Evolutionary conservation across 1,140 invertebrate species (phyloP), one percentile per base, ranked within the genome.

Genomic region (Bursaphelenchus mucronatus): DNA sequence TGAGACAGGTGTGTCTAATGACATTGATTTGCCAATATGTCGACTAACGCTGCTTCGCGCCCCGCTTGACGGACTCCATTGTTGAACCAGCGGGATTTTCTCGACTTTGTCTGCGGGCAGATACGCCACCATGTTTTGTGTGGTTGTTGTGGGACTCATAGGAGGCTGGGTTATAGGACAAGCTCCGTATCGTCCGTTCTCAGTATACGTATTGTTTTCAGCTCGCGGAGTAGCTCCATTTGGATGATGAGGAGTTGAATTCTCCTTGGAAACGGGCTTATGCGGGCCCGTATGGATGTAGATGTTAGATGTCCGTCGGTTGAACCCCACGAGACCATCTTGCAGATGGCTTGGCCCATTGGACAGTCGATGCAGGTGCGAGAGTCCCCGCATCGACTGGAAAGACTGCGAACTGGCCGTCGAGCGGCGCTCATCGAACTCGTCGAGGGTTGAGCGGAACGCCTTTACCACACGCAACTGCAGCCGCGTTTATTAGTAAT

Each of bases 391-490:
- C 70, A 80, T 80, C 13, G 79, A 81, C 30, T 80, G 78, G n/a
- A 69, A 58, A 8, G 79, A 81, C 63, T 81, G 79, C 11, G 79
- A 73, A 15, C 68, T 72, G 44, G 75, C 73, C 83, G 94, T 88
- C 85, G 83, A 84, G 62, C 92, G 94, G 82, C 92, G 89, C 86
- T 98, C 95, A 86, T 97, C 94, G 86, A 97, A 87, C 86, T 98
- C 95, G 88, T 98, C 95, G 87, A 97, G 87, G 82, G 90, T 96
- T 82, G 92, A 96, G 87, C 93, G 95, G 91, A 99, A 99, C 83
- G 94, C 95, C 87, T 94, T 90, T 86, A 98, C 94, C 86, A 98
- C 95, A 86, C 95, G 91, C 86, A 98, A 90, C 94, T 98, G 71
- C 49, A 80, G 64, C 17, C 55, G 47, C 47, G 30, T 30, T 30